Conservation (phyloP, 2,113 vertebrate genomes). For the Phyllostomus hastatus region DNA sequence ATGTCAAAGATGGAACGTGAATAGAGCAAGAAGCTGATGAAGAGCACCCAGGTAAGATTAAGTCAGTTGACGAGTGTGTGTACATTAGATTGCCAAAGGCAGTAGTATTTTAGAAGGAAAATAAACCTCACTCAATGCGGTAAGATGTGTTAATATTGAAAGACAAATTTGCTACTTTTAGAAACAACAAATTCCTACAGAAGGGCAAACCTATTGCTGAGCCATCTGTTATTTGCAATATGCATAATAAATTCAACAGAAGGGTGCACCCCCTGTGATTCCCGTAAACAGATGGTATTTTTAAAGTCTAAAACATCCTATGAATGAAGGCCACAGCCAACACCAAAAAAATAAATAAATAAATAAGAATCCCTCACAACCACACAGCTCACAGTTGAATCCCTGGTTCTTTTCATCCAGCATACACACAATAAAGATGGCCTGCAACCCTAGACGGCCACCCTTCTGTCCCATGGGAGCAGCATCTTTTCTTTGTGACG, state of each 20-base stretch:
- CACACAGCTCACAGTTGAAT: not conserved
- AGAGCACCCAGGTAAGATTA: not conserved
- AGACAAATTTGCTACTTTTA: conserved; percentile 43
- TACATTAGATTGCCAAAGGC: not conserved
- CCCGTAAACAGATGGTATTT: conserved; percentile 61
- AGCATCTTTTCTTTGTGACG: conserved; percentile 57
- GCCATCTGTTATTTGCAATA: conserved; percentile 58
- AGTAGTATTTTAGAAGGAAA: conserved; percentile 29
- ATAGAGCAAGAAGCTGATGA: not conserved
- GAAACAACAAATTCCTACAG: conserved; percentile 63
- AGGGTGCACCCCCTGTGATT: conserved; percentile 3
- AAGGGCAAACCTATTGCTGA: conserved; percentile 41
- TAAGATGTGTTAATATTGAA: conserved; percentile 35
- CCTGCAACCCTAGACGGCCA: conserved; percentile 19
- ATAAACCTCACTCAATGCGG: not conserved
- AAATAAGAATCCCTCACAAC: not conserved
- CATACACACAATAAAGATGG: conserved; percentile 49
- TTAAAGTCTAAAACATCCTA: conserved; percentile 55
- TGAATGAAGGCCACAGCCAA: conserved; percentile 50
- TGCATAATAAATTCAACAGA: conserved; percentile 48
- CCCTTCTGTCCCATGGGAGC: conserved; percentile 59
- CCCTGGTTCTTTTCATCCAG: conserved; percentile 50
- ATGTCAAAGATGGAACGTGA: not conserved
- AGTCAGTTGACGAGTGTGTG: not conserved
- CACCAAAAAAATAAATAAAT: not conserved